These are phyloP conservation scores for Trichonephila inaurata DNA, from an alignment of 1,140 invertebrate species.

Conservation along the genomic window DNA sequence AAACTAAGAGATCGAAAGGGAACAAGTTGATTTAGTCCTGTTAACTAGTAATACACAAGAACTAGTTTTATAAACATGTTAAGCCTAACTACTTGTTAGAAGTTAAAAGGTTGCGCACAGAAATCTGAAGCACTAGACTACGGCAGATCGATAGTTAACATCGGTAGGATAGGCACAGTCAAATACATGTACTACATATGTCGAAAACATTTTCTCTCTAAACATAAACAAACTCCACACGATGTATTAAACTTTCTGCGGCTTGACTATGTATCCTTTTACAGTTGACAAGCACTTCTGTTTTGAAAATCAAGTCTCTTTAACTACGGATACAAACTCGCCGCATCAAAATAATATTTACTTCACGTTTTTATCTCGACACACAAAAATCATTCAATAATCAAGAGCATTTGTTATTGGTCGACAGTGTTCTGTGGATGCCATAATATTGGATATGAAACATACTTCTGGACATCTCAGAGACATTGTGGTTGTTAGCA, in stretches of 20 bases:
- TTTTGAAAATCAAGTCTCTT: slow-evolving; percentile 33
- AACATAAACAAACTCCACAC: background rate
- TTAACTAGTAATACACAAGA: slow-evolving; percentile 35
- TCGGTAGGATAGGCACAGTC: background rate
- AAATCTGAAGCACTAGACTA: slow-evolving; percentile 53
- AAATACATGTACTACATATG: background rate
- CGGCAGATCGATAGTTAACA: slow-evolving; percentile 64
- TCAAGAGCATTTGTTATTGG: background rate
- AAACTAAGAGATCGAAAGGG: background rate
- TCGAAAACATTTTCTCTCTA: slow-evolving; percentile 32
- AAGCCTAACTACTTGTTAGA: slow-evolving; percentile 76
- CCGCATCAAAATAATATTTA: slow-evolving; percentile 24
- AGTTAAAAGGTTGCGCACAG: slow-evolving; percentile 70
- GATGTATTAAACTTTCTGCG: background rate
- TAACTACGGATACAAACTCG: background rate
- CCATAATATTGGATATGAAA: background rate
- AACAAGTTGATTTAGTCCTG: background rate
- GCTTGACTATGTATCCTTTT: background rate
- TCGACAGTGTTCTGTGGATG: background rate
- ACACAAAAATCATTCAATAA: background rate
- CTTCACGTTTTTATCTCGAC: background rate
- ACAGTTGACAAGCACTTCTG: slow-evolving; percentile 64
- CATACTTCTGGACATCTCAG: background rate
- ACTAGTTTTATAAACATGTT: slow-evolving; percentile 56
- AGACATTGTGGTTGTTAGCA: background rate